Base-by-base conservation (phyloP, 2,888 invertebrate species). In the Electrophaes corylata region DNA sequence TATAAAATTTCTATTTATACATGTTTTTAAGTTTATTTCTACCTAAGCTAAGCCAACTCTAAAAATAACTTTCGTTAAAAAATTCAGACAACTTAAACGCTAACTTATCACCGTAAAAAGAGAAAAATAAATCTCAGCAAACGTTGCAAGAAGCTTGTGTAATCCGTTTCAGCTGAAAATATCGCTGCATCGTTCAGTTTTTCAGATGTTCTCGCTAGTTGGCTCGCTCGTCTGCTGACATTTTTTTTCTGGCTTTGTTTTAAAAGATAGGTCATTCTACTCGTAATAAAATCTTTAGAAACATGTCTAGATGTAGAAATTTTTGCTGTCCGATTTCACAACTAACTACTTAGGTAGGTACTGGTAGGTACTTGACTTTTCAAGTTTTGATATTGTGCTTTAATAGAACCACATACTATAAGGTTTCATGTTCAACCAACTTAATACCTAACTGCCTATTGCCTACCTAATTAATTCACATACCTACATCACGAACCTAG, bases 121-220 rank as follows among this genome's bases (percentile, higher is more conserved):
- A 43, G 40, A 10, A 50, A 47, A 60, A 61, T 39, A 51, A 52
- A 58, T 56, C 55, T 44, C 31, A 37, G 46, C 51, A 39, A 45
- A 53, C 53, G 53, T 35, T 35, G 55, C 50, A 43, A 50, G 59
- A 46, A 54, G 43, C 47, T 23, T 43, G 45, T 43, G 45, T 60
- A 60, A 60, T 60, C 57, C 35, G 31, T 41, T 35, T 29, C 26
- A 26, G 56, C 45, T 52, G 39, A 29, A 66, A 64, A 60, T 64
- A 66, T 64, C 44, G 57, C 50, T 50, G 61, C 57, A 52, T 58
- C 44, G 51, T 18, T 45, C 57, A 47, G 57, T 60, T 59, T 63
- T 65, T 57, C 55, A 51, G 47, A 47, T 44, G 55, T 43, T 35
- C 55, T 35, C 35, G 26, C 40, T 16, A 44, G 44, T 44, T 33